Evolutionary conservation across 2,888 invertebrate species (phyloP).

Genomic region (Micoletzkya japonica): DNA sequence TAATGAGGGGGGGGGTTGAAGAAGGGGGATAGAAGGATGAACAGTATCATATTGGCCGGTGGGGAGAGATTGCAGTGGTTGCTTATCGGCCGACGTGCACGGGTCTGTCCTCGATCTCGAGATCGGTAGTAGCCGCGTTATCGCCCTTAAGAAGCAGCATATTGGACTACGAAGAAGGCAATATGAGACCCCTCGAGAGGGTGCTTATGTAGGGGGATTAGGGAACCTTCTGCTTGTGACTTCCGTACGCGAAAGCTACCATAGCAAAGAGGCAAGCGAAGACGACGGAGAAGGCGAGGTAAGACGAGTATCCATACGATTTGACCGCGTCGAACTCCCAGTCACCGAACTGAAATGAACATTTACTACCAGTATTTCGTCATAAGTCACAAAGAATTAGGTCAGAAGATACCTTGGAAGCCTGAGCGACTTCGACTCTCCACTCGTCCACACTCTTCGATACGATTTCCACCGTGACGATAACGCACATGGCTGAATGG

Average conservation of each 20-base stretch:
- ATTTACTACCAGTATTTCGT: background rate
- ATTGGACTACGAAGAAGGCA: background rate
- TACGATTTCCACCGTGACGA: slow-evolving; percentile 56
- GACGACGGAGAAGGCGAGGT: slow-evolving; percentile 37
- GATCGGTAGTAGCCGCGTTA: slow-evolving; percentile 59
- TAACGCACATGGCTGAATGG: slow-evolving; percentile 48
- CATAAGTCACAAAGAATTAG: too few species aligned
- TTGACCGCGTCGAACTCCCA: slow-evolving; percentile 53
- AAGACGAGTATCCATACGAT: slow-evolving; percentile 40
- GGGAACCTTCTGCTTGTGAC: slow-evolving; percentile 59
- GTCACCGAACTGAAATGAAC: slow-evolving; percentile 38
- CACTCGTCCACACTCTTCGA: slow-evolving; percentile 58
- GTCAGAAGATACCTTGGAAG: slow-evolving; percentile 23
- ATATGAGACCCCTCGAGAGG: too few species aligned
- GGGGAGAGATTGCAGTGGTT: too few species aligned
- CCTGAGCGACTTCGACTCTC: slow-evolving; percentile 50
- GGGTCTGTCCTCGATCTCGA: slow-evolving; percentile 60
- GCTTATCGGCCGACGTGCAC: slow-evolving; percentile 49
- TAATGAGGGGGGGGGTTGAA: too few species aligned
- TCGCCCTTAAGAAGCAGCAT: slow-evolving; percentile 36
- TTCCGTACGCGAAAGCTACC: slow-evolving; percentile 48
- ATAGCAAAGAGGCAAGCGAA: slow-evolving; percentile 45
- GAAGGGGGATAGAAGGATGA: too few species aligned
- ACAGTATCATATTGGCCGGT: too few species aligned
- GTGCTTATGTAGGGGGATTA: too few species aligned